Percentiles rank a stretch among this genome's conserved stretches.
Conservation (phyloP, 2,113 vertebrate species). For the Oncorhynchus tshawytscha region DNA sequence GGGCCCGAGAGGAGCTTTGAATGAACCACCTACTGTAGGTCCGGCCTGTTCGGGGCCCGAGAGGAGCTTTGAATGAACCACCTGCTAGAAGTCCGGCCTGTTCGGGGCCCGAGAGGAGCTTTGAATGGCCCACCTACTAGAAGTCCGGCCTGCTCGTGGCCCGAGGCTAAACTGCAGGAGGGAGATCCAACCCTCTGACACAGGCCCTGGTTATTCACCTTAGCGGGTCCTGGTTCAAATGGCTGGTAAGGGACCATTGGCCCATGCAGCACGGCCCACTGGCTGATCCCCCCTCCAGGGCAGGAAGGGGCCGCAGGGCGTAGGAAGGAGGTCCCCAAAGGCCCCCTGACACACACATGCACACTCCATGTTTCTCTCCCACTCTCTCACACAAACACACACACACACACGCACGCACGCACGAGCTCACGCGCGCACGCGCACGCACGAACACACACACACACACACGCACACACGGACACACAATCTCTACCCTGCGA, state of each 20-base stretch:
- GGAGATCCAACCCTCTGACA: neutral
- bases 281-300: constrained; percentile 28
- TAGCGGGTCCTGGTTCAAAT: constrained; percentile 15
- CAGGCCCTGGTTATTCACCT: constrained; percentile 26
- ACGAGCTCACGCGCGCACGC: no score
- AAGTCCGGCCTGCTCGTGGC: no score
- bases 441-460: no score
- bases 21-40: no score
- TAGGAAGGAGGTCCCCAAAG: neutral
- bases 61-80: no score
- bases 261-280: neutral
- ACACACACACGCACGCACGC: no score
- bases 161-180: neutral
- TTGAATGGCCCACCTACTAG: no score
- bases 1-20: neutral
- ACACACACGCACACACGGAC: no score
- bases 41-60: neutral
- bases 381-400: no score
- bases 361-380: no score
- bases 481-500: no score
- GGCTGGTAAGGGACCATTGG: neutral
- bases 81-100: neutral
- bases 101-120: neutral
- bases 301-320: constrained; percentile 5
- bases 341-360: neutral